Conservation (phyloP, 2,888 invertebrate species). For the Noctua comes region DNA sequence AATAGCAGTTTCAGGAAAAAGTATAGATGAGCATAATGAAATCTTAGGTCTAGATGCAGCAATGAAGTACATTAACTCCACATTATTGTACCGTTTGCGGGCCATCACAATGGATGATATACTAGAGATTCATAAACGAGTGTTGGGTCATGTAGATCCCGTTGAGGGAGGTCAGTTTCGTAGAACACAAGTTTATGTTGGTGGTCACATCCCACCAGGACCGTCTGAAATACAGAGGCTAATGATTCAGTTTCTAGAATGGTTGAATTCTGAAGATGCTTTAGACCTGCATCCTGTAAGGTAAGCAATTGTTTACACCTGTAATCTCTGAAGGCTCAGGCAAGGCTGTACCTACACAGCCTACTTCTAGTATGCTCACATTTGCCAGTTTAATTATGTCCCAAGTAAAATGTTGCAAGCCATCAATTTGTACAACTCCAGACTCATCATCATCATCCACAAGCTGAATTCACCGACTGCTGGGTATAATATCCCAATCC, state of each 20-base stretch:
- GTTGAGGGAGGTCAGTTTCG: conserved; percentile 97
- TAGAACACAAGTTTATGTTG: conserved; percentile 97
- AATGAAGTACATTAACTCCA: conserved; percentile 97
- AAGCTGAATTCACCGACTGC: background rate
- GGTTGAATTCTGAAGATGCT: conserved; percentile 97
- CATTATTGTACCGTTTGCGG: conserved; percentile 94
- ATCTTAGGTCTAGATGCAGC: conserved; percentile 98
- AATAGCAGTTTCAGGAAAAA: conserved; percentile 95
- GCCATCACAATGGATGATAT: conserved; percentile 96
- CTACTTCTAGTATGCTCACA: background rate
- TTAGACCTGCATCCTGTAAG: conserved; percentile 96
- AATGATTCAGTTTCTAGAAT: conserved; percentile 97
- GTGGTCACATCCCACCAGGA: conserved; percentile 97
- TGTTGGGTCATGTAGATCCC: conserved; percentile 98
- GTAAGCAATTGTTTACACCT: conserved; percentile 75
- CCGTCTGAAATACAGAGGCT: conserved; percentile 95
- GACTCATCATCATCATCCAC: background rate
- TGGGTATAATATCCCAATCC: background rate
- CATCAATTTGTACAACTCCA: background rate
- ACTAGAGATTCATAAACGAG: conserved; percentile 97
- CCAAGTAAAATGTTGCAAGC: background rate
- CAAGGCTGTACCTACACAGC: background rate
- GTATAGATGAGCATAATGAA: conserved; percentile 99
- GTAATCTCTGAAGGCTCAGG: background rate
- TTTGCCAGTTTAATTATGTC: background rate